Conservation (phyloP, 2,888 invertebrate species). For the Caenorhabditis japonica region DNA sequence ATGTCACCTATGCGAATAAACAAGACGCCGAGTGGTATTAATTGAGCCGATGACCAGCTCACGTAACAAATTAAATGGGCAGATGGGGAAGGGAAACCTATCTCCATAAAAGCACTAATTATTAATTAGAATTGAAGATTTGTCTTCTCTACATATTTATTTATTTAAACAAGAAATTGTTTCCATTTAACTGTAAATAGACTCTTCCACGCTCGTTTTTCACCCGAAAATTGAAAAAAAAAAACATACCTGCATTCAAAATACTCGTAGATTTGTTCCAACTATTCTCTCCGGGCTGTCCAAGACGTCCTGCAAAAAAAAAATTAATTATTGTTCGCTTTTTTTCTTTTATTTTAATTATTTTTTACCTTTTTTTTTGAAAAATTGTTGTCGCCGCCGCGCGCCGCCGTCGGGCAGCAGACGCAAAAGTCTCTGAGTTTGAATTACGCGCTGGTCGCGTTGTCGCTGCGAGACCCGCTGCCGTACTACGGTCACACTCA, state of each 20-base stretch:
- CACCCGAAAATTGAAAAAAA: no score
- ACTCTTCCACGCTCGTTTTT: no score
- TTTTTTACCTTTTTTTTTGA: background rate
- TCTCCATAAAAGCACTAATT: background rate
- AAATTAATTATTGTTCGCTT: background rate
- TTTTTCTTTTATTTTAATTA: background rate
- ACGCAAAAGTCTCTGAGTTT: slow-evolving; percentile 11
- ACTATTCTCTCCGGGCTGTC: no score
- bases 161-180: no score
- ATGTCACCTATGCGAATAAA: slow-evolving; percentile 39
- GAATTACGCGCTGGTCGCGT: slow-evolving; percentile 35
- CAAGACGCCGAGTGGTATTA: slow-evolving; percentile 20
- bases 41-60: slow-evolving; percentile 22
- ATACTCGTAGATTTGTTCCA: no score
- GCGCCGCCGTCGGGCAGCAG: background rate
- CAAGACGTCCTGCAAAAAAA: no score
- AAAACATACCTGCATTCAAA: no score
- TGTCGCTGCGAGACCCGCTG: slow-evolving; percentile 49
- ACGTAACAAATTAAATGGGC: slow-evolving; percentile 32
- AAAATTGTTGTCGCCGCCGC: background rate
- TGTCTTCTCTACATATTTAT: background rate
- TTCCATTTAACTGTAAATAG: no score
- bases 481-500: slow-evolving; percentile 16
- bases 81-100: slow-evolving; percentile 31
- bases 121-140: background rate